These are phyloP conservation scores for Cloeon dipterum DNA, from an alignment of 2,888 invertebrate species.

Conservation along the genomic window DNA sequence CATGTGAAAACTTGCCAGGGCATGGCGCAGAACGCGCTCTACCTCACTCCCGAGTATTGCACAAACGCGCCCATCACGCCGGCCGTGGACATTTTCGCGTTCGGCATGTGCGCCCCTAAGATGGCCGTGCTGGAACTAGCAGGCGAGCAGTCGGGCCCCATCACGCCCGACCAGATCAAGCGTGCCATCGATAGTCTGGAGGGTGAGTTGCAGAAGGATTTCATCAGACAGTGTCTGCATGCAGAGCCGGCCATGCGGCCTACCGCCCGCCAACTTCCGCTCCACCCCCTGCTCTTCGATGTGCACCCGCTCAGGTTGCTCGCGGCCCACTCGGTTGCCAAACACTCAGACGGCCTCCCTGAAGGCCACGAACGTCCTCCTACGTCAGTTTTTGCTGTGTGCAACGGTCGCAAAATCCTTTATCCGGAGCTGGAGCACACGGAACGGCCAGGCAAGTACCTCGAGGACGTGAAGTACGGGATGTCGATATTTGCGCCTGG, in stretches of 20 bases:
- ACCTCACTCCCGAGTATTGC: conserved; percentile 95
- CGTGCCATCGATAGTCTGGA: conserved; percentile 87
- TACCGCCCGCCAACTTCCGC: conserved; percentile 79
- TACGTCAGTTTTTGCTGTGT: too few relatives aligned
- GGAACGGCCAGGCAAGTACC: conserved; percentile 92
- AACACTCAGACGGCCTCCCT: conserved; percentile 50
- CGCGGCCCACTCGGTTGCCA: conserved; percentile 74
- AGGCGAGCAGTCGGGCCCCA: conserved; percentile 61
- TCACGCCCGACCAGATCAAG: conserved; percentile 78
- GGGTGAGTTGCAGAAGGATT: conserved; percentile 80
- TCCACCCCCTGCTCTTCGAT: conserved; percentile 93
- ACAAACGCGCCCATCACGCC: conserved; percentile 52
- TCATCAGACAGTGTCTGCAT: conserved; percentile 63
- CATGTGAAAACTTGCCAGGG: conserved; percentile 95
- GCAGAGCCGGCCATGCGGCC: conserved; percentile 67
- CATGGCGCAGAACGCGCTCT: conserved; percentile 92
- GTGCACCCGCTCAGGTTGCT: conserved; percentile 82
- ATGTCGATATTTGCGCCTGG: conserved; percentile 85
- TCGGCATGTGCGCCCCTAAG: conserved; percentile 98
- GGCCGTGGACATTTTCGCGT: conserved; percentile 94
- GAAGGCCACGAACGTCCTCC: too few relatives aligned
- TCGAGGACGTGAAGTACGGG: conserved; percentile 98
- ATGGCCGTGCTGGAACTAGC: conserved; percentile 94
- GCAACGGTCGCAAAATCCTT: too few relatives aligned
- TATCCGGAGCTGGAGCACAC: conserved; percentile 59